A percentile compares a stretch with the other conserved stretches of the same genome.
These are phyloP conservation scores for Oreochromis niloticus DNA, from an alignment of 2,113 vertebrate species.

Conservation along the genomic window DNA sequence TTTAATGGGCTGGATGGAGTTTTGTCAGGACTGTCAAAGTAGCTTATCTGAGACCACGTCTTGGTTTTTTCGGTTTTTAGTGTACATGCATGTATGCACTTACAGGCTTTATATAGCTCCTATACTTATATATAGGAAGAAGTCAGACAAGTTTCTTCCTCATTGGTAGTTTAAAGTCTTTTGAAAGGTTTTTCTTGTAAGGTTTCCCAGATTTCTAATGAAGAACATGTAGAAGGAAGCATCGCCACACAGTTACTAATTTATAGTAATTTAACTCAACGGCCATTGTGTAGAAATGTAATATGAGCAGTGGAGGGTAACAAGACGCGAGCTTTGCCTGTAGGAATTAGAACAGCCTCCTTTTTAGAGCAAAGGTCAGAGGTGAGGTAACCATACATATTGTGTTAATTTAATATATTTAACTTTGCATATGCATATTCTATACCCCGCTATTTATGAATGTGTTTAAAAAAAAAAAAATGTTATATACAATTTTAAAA, in stretches of 20 bases:
- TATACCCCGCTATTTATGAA: not conserved
- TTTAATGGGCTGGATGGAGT: conserved; percentile 50
- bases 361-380: conserved; percentile 41
- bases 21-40: conserved; percentile 53
- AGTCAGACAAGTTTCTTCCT: not conserved
- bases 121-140: not conserved
- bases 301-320: conserved; percentile 40
- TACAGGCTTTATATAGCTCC: not conserved
- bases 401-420: not conserved
- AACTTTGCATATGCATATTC: not conserved
- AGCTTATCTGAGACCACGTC: conserved; percentile 3
- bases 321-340: conserved; percentile 13
- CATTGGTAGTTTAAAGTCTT: not conserved
- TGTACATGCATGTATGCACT: not conserved
- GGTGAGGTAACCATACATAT: not conserved
- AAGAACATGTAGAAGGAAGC: not conserved
- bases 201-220: not conserved
- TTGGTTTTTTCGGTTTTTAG: not conserved
- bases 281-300: conserved; percentile 25
- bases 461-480: not conserved
- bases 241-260: conserved; percentile 31
- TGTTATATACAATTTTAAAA: not conserved
- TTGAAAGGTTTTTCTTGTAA: not conserved
- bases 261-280: conserved; percentile 22
- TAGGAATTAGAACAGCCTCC: conserved; percentile 31